A percentile compares a stretch with the other conserved stretches of the same genome.
These are phyloP conservation scores for Phoenicopterus ruber DNA, from an alignment of 2,113 vertebrate species.

Conservation along the genomic window DNA sequence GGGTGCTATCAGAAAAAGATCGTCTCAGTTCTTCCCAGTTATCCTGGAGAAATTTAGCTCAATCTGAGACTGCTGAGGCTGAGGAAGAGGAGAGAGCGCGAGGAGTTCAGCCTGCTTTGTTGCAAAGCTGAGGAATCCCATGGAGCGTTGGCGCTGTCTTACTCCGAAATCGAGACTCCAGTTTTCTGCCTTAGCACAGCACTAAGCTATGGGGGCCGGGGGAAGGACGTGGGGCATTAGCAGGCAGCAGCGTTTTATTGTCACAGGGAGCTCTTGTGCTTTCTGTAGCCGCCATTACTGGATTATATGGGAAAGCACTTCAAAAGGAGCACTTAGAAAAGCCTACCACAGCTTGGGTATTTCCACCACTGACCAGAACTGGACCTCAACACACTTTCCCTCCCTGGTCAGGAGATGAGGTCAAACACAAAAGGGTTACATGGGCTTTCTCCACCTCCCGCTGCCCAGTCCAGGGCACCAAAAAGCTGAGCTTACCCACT, in stretches of 20 bases:
- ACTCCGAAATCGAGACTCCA: not conserved
- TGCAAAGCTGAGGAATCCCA: not conserved
- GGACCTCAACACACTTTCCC: not conserved
- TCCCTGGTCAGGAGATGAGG: fast-evolving
- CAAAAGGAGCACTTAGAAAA: not conserved
- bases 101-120: not conserved
- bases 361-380: not conserved
- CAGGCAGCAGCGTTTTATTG: not conserved
- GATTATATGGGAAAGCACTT: not conserved
- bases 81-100: fast-evolving
- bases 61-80: not conserved
- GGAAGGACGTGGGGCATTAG: fast-evolving
- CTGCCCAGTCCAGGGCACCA: not conserved
- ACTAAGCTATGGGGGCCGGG: not conserved
- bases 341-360: too few relatives aligned
- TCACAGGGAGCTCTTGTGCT: not conserved
- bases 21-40: not conserved
- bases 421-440: not conserved
- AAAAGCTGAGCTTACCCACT: not conserved
- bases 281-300: not conserved
- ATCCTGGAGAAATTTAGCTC: not conserved
- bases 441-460: not conserved
- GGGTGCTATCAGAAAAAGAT: not conserved
- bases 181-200: not conserved
- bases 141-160: fast-evolving